A percentile compares a stretch with the other conserved stretches of the same genome.
Evolutionary conservation across 2,888 invertebrate genomes (phyloP).

Genomic region (Oscheius sp.): DNA sequence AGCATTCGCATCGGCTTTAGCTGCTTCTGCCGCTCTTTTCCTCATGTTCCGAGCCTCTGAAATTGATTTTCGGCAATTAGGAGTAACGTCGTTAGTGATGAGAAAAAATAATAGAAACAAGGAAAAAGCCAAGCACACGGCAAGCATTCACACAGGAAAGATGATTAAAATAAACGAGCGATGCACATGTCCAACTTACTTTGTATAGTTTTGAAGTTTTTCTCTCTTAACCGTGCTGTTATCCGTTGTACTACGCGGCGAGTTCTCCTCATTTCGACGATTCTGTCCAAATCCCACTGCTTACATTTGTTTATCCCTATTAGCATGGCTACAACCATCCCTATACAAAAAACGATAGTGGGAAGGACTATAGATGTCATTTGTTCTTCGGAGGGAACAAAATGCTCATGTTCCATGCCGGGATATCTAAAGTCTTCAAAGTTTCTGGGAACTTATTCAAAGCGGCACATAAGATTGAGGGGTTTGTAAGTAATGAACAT

Average conservation of each 20-base stretch:
- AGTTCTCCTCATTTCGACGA: conserved; percentile 69
- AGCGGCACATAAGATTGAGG: not conserved
- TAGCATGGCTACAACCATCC: conserved; percentile 69
- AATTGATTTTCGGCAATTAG: not conserved
- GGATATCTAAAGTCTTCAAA: not conserved
- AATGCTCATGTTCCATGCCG: conserved; percentile 38
- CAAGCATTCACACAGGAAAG: not conserved
- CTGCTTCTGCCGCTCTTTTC: conserved; percentile 54
- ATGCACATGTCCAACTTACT: conserved; percentile 42
- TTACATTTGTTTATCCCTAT: conserved; percentile 70
- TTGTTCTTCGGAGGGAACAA: conserved; percentile 62
- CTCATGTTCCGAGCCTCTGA: conserved; percentile 65
- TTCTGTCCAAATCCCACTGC: conserved; percentile 70
- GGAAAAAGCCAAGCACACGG: not conserved
- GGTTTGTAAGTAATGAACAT: not conserved
- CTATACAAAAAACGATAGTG: conserved; percentile 69
- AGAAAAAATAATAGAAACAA: not conserved
- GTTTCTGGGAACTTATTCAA: no score
- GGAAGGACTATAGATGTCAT: conserved; percentile 69
- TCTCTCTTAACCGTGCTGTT: conserved; percentile 66
- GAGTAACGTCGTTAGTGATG: not conserved
- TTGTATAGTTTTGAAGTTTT: conserved; percentile 68
- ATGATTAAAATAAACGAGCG: not conserved
- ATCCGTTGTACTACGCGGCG: conserved; percentile 67
- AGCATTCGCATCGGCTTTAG: conserved; percentile 34